These are phyloP conservation scores for Urophycis tenuis DNA, from an alignment of 2,797 vertebrate genomes.

Conservation along the genomic window DNA sequence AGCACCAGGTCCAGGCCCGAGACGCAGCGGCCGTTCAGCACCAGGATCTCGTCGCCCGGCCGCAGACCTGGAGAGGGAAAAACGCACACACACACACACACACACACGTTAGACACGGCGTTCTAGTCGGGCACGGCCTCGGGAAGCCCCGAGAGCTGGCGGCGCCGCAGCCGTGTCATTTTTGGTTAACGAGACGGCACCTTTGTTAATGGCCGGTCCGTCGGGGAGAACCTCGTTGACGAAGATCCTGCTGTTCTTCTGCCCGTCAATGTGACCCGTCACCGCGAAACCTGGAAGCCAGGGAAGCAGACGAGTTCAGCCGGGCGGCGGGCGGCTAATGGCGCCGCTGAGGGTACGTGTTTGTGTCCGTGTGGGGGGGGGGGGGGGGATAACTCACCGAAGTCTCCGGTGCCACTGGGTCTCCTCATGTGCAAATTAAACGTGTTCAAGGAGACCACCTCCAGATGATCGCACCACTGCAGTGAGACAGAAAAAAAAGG, in stretches of 20 bases:
- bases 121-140: conserved; percentile 3
- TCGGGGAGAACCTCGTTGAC: conserved; percentile 84
- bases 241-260: conserved; percentile 76
- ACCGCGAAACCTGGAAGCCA: conserved; percentile 79
- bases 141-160: too few species aligned
- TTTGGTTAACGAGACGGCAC: conserved; percentile 61
- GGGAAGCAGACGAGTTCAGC: conserved; percentile 3
- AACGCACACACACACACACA: conserved; percentile 4
- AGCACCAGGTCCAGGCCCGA: conserved; percentile 76
- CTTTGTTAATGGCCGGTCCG: conserved; percentile 79
- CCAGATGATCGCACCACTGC: conserved; percentile 81
- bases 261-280: conserved; percentile 78
- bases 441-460: conserved; percentile 68
- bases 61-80: conserved; percentile 70
- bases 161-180: not conserved
- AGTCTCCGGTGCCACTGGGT: conserved; percentile 53
- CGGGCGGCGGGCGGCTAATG: too few species aligned
- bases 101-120: not conserved
- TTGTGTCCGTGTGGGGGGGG: not conserved
- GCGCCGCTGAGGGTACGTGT: too few species aligned
- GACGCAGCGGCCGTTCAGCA: conserved; percentile 77
- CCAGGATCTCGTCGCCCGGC: conserved; percentile 82
- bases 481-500: conserved; percentile 3
- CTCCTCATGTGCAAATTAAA: conserved; percentile 60
- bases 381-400: conserved; percentile 61